A percentile compares a stretch with the other conserved stretches of the same genome.
phyloP scores from a whole-genome alignment of 2,797 vertebrate genomes.

The Alauda arvensis region DNA sequence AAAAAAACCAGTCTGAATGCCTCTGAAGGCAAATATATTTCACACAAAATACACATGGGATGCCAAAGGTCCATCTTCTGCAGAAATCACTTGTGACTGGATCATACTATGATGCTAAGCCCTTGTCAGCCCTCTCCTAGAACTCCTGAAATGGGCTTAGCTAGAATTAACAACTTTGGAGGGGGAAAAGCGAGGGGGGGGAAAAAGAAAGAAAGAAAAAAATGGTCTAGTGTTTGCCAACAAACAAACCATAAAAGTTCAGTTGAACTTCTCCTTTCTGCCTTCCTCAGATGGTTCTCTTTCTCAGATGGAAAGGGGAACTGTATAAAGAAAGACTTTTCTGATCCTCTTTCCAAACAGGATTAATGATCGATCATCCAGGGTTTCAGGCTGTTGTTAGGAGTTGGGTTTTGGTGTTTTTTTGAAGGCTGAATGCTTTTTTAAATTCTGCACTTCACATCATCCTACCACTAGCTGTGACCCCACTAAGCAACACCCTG shows the following conservation, averaged over 20 bases:
- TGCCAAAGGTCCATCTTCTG: background rate
- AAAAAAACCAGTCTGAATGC: background rate
- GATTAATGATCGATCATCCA: conserved; percentile 6
- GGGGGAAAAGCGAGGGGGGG: background rate
- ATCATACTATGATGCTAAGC: background rate
- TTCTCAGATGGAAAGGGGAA: conserved; percentile 58
- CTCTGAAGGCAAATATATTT: background rate
- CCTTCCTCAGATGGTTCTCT: conserved; percentile 43
- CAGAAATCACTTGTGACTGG: background rate
- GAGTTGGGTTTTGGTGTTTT: background rate
- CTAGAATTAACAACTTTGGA: background rate
- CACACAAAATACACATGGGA: background rate
- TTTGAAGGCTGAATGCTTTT: background rate
- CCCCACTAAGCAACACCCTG: background rate
- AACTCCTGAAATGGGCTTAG: background rate
- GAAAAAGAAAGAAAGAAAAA: background rate
- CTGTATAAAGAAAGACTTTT: conserved; percentile 19
- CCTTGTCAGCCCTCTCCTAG: background rate
- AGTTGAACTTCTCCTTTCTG: conserved; percentile 52
- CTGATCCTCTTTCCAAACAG: conserved; percentile 51
- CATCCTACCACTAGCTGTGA: background rate
- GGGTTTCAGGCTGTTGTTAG: background rate
- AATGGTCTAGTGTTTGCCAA: background rate
- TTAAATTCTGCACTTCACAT: background rate
- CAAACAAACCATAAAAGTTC: background rate